Conservation (phyloP, 2,888 invertebrate species). For the Diploptera punctata region DNA sequence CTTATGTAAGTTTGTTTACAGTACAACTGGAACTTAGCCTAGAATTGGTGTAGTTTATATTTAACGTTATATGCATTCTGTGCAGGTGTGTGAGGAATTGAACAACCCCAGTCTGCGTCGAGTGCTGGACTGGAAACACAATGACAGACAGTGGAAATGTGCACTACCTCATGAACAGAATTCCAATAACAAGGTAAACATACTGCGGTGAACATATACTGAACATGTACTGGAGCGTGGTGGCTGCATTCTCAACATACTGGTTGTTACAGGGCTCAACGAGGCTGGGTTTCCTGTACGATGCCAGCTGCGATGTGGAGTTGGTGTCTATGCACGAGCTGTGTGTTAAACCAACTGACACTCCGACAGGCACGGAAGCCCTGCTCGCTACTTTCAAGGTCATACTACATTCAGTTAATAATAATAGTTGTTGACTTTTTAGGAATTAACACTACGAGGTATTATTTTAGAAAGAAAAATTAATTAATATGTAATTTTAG, state of each 20-base stretch:
- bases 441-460: background rate
- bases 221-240: too few species aligned
- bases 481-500: too few species aligned
- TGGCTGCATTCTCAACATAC: too few species aligned
- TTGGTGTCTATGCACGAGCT: conserved; percentile 21
- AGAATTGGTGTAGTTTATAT: too few species aligned
- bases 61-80: too few species aligned
- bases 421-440: background rate
- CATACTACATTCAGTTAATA: background rate
- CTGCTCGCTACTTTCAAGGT: conserved; percentile 40
- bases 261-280: too few species aligned
- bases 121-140: conserved; percentile 69
- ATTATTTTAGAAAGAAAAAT: too few species aligned
- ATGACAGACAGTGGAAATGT: conserved; percentile 68
- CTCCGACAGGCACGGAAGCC: conserved; percentile 25
- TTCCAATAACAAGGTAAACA: conserved; percentile 4
- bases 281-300: conserved; percentile 56
- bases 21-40: too few species aligned
- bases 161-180: conserved; percentile 38
- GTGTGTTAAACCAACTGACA: background rate
- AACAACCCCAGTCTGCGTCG: conserved; percentile 68
- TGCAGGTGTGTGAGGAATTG: conserved; percentile 65
- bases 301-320: conserved; percentile 51
- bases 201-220: too few species aligned
- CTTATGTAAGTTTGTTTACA: too few species aligned